Percentiles rank a stretch among this genome's conserved stretches.
Conservation (phyloP, 2,888 invertebrate genomes). For the Drosophila niveifrons region DNA sequence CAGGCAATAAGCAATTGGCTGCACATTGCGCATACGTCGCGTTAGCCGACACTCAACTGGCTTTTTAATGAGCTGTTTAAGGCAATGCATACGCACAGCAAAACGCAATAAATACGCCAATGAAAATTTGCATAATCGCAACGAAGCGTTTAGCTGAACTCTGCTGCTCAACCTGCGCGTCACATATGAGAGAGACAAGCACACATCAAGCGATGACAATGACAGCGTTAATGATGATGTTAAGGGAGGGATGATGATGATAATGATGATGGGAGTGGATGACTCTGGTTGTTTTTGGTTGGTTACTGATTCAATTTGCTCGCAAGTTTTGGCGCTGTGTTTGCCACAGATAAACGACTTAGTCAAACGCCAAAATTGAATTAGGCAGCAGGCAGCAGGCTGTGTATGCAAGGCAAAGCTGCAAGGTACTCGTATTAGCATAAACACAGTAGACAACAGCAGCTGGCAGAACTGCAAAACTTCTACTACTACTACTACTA, state of each 20-base stretch:
- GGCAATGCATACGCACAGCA: slow-evolving; percentile 51
- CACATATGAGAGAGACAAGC: background rate
- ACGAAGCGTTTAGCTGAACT: slow-evolving; percentile 4
- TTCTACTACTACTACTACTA: background rate
- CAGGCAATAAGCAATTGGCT: slow-evolving; percentile 35
- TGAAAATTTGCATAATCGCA: slow-evolving; percentile 74
- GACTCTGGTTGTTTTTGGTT: slow-evolving; percentile 44
- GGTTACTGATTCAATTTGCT: slow-evolving; percentile 63
- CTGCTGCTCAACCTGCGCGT: background rate
- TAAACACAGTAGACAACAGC: slow-evolving; percentile 36
- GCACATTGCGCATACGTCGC: slow-evolving; percentile 39
- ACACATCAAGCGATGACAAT: too few relatives aligned
- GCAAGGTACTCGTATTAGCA: slow-evolving; percentile 59
- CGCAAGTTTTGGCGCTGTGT: slow-evolving; percentile 52
- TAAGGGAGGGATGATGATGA: slow-evolving; percentile 30
- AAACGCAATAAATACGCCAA: slow-evolving; percentile 68
- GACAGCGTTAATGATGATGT: too few relatives aligned
- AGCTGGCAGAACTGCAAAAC: slow-evolving; percentile 44
- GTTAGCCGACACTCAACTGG: slow-evolving; percentile 38
- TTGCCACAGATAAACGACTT: slow-evolving; percentile 77
- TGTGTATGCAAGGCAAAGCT: slow-evolving; percentile 40
- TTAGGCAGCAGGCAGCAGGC: slow-evolving; percentile 39
- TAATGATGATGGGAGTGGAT: slow-evolving; percentile 37
- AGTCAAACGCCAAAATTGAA: slow-evolving; percentile 66
- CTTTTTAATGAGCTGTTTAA: slow-evolving; percentile 78